Percentiles rank a stretch among this genome's conserved stretches.
phyloP scores from a whole-genome alignment of 2,113 vertebrate species.

The Tauraco erythrolophus region DNA sequence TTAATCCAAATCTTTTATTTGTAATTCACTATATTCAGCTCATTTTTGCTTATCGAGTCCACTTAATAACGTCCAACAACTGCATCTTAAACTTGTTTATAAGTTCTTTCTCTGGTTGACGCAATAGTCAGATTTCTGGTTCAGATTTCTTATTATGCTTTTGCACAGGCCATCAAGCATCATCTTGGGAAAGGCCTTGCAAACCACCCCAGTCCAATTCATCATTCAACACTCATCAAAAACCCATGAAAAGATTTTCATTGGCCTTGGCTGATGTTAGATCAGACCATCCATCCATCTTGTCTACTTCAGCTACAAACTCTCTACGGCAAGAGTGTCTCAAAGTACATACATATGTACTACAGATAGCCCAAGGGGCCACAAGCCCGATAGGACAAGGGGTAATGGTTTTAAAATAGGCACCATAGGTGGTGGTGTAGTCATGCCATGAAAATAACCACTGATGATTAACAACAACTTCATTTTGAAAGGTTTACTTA shows the following conservation, averaged over 20 bases:
- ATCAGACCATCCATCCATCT: background rate
- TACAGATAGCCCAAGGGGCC: background rate
- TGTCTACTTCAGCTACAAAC: background rate
- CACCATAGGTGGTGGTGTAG: background rate
- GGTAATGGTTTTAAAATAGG: too few relatives aligned
- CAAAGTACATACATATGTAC: background rate
- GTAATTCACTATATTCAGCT: background rate
- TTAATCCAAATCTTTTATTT: background rate
- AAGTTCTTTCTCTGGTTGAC: background rate
- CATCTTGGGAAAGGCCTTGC: background rate
- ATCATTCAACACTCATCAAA: background rate
- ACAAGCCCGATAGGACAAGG: too few relatives aligned
- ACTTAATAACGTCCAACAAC: background rate
- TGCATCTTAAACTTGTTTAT: background rate
- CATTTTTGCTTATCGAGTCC: background rate
- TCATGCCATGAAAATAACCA: background rate
- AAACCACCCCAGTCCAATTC: background rate
- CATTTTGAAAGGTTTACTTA: background rate
- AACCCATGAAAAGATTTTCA: background rate
- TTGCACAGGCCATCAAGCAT: background rate
- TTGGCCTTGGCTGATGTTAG: background rate
- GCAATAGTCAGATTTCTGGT: background rate
- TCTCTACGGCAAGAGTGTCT: background rate
- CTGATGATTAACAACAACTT: background rate
- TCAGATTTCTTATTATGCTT: background rate